A percentile compares a stretch with the other conserved stretches of the same genome.
phyloP scores from a whole-genome alignment of 2,797 vertebrate species.

The Calcarius lapponicus region DNA sequence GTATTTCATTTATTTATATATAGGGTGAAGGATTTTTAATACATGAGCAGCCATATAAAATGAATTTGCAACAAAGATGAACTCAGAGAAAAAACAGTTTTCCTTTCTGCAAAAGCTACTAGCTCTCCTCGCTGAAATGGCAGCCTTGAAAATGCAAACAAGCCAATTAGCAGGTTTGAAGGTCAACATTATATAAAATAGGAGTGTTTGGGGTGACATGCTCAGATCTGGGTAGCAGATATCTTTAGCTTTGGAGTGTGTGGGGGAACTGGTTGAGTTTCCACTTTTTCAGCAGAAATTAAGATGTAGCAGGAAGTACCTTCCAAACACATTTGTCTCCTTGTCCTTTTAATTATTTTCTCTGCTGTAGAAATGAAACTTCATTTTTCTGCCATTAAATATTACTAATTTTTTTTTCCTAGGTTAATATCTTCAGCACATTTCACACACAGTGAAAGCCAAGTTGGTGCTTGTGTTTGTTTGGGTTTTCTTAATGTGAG shows the following conservation, averaged over 20 bases:
- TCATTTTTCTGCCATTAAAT: neutral
- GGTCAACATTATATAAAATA: neutral
- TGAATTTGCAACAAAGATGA: neutral
- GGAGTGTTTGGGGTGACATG: neutral
- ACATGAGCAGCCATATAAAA: neutral
- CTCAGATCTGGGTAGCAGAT: neutral
- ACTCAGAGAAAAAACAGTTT: neutral
- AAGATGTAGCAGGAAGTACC: neutral
- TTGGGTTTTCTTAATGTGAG: neutral
- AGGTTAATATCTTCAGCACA: neutral
- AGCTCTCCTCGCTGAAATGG: neutral
- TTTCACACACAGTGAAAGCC: neutral
- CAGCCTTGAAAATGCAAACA: neutral
- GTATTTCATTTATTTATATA: neutral
- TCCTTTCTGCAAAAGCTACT: neutral
- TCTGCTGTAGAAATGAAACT: neutral
- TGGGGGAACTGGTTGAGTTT: neutral
- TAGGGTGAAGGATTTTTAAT: neutral
- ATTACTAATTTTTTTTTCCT: neutral
- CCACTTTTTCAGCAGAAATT: neutral
- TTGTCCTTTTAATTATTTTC: neutral
- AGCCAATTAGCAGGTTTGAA: neutral
- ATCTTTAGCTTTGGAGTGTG: neutral
- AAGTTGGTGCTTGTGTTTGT: neutral
- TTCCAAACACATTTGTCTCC: rapidly evolving